Conservation (phyloP, 2,888 invertebrate species). For the Phalangium opilio region DNA sequence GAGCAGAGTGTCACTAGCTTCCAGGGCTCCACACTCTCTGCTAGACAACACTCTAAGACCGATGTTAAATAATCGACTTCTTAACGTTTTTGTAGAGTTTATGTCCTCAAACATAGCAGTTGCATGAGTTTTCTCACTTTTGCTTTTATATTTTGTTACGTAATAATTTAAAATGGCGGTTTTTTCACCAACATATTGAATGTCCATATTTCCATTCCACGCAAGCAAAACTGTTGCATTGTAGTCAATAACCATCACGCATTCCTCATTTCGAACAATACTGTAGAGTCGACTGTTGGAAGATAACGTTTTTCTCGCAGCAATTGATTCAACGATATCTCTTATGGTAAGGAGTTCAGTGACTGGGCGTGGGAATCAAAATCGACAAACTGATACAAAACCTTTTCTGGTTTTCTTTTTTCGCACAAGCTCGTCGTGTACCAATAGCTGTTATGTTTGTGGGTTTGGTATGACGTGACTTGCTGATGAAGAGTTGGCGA, state of each 20-base stretch:
- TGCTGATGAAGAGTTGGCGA: not conserved
- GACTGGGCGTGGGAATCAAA: too few relatives aligned
- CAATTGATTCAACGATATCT: too few relatives aligned
- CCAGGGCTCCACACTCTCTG: conserved; percentile 2
- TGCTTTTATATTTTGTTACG: not conserved
- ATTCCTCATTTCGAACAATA: too few relatives aligned
- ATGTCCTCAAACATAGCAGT: too few relatives aligned
- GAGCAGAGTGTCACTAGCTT: not conserved
- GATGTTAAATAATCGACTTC: not conserved
- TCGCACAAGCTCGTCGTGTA: too few relatives aligned
- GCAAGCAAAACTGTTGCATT: not conserved
- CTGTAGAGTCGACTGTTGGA: too few relatives aligned
- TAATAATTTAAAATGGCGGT: not conserved
- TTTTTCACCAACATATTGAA: conserved; percentile 3
- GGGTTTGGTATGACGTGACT: not conserved
- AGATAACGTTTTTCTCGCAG: not conserved
- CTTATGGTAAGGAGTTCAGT: too few relatives aligned
- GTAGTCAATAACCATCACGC: conserved; percentile 1
- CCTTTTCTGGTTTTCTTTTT: not conserved
- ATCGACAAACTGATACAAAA: not conserved
- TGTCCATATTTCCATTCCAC: conserved; percentile 1
- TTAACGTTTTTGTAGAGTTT: too few relatives aligned
- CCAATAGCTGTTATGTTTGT: conserved; percentile 3
- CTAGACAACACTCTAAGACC: not conserved
- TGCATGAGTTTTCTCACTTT: not conserved